A percentile compares a stretch with the other conserved stretches of the same genome.
These are phyloP conservation scores for Amaurobius ferox DNA, from an alignment of 2,888 invertebrate genomes.

Conservation along the genomic window DNA sequence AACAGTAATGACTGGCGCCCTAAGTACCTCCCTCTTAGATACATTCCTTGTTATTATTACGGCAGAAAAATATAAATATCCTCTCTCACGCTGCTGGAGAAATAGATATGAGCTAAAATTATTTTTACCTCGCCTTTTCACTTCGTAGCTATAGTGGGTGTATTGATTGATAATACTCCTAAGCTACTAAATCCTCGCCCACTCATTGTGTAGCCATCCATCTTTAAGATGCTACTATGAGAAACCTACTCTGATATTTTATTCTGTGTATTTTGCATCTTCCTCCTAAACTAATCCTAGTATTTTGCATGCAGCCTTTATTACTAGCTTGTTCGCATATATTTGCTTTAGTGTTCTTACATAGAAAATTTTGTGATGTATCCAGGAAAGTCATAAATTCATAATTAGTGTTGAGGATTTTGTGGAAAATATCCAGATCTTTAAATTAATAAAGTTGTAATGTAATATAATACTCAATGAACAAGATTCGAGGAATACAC, in stretches of 20 bases:
- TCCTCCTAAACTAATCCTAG: too few species aligned
- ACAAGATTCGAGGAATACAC: too few species aligned
- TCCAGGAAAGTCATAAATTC: too few species aligned
- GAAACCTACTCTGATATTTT: neutral
- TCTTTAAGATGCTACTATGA: neutral
- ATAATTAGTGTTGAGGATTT: too few species aligned
- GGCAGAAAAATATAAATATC: neutral
- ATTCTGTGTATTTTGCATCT: neutral
- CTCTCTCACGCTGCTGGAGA: neutral
- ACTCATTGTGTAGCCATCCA: neutral
- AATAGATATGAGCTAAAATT: neutral
- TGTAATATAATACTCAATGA: too few species aligned
- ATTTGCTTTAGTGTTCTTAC: too few species aligned
- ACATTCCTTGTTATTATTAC: neutral
- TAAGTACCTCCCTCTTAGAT: neutral
- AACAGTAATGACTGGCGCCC: neutral
- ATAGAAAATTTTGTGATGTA: too few species aligned
- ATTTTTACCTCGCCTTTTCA: neutral
- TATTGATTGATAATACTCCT: neutral
- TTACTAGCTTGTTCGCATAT: too few species aligned
- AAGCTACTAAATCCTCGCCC: neutral
- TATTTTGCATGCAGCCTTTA: too few species aligned
- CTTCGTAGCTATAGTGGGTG: neutral
- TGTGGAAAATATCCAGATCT: too few species aligned
- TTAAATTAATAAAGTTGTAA: too few species aligned